Conservation (phyloP, 2,888 invertebrate genomes). For the Tetropium fuscum region DNA sequence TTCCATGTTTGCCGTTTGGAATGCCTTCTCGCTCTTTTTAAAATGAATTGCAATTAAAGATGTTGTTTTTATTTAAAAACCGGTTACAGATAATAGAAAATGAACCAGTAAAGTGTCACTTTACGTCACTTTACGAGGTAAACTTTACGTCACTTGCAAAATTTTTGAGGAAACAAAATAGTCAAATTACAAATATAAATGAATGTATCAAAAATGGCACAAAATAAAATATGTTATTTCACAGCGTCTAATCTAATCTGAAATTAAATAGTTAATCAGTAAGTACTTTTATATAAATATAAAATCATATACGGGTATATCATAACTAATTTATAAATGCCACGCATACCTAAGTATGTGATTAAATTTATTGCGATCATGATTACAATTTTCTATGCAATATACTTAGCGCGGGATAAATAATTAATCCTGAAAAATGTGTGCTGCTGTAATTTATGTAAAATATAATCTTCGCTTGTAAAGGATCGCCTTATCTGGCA, state of each 20-base stretch:
- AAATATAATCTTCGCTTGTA: slow-evolving; percentile 34
- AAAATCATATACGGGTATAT: neutral
- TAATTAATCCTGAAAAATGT: slow-evolving; percentile 39
- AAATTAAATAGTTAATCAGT: neutral
- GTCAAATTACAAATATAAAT: too few species aligned
- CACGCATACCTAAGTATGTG: neutral
- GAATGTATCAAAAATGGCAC: too few species aligned
- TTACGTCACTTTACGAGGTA: too few species aligned
- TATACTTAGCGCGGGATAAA: slow-evolving; percentile 34
- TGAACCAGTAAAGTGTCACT: too few species aligned
- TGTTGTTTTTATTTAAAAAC: too few species aligned
- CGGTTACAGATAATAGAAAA: too few species aligned
- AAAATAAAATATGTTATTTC: too few species aligned
- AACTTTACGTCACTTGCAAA: too few species aligned
- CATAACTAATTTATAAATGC: neutral
- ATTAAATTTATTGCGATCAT: slow-evolving; percentile 33
- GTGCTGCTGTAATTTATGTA: slow-evolving; percentile 35
- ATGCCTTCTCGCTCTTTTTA: too few species aligned
- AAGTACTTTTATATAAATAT: neutral
- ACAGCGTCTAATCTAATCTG: neutral
- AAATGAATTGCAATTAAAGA: too few species aligned
- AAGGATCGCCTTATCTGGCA: slow-evolving; percentile 34
- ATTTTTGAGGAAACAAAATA: too few species aligned
- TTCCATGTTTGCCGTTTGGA: too few species aligned
- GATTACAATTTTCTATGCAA: slow-evolving; percentile 31